These are phyloP conservation scores for Anthoscopus minutus DNA, from an alignment of 2,113 vertebrate genomes.

Conservation along the genomic window DNA sequence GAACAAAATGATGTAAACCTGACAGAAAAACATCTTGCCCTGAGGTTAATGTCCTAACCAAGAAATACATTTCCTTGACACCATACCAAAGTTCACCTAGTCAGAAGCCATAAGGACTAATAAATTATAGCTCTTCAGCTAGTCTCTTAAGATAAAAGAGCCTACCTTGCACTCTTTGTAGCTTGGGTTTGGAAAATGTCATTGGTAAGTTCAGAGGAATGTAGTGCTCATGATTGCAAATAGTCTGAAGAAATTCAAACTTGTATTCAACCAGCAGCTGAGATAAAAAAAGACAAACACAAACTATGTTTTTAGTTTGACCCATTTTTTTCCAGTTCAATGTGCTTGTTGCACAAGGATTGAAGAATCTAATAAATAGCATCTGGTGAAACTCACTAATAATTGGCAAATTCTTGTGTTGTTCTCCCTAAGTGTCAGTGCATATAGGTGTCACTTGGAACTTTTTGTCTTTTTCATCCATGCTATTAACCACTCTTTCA, in stretches of 20 bases:
- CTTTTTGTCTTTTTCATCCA: neutral
- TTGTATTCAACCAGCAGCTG: conserved; percentile 93
- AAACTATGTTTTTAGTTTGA: neutral
- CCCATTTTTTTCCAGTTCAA: neutral
- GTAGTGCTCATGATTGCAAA: conserved; percentile 95
- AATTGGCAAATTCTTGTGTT: neutral
- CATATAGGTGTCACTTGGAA: neutral
- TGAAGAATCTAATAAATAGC: neutral
- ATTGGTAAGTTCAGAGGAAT: conserved; percentile 96
- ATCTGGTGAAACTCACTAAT: neutral
- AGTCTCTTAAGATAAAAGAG: neutral
- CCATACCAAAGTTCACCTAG: neutral
- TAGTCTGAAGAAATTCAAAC: conserved; percentile 91
- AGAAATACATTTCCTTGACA: neutral
- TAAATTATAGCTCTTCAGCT: neutral
- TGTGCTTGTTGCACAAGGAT: neutral
- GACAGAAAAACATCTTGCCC: neutral
- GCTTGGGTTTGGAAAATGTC: conserved; percentile 88
- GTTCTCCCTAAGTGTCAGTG: neutral
- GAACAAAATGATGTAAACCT: neutral
- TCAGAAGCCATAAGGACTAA: neutral
- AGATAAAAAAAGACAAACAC: neutral
- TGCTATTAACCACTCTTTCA: neutral
- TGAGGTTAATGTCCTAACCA: neutral
- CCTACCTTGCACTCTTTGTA: conserved; percentile 89